Conservation (phyloP, 2,888 invertebrate genomes). For the Acrobasis repandana region DNA sequence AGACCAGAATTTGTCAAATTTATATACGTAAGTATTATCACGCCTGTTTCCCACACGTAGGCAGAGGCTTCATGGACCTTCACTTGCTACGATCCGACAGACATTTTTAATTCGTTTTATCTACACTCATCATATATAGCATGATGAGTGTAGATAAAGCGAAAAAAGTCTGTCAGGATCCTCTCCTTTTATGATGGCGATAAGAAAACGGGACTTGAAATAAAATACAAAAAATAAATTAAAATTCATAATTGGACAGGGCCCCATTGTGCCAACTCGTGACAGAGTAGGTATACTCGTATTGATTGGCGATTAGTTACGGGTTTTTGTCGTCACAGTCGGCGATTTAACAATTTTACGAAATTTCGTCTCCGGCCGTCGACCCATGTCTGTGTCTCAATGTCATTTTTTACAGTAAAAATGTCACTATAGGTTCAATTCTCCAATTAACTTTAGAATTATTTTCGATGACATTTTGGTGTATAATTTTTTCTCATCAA, state of each 20-base stretch:
- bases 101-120: too few relatives aligned
- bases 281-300: slow-evolving; percentile 31
- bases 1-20: too few relatives aligned
- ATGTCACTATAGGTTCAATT: background rate
- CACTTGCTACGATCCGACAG: too few relatives aligned
- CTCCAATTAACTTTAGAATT: background rate
- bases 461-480: background rate
- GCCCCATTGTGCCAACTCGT: slow-evolving; percentile 32
- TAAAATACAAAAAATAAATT: too few relatives aligned
- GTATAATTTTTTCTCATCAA: background rate
- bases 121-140: too few relatives aligned
- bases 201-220: too few relatives aligned
- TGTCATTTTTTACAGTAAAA: slow-evolving; percentile 13
- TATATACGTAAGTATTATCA: too few relatives aligned
- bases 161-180: too few relatives aligned
- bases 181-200: too few relatives aligned
- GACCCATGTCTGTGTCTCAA: slow-evolving; percentile 29
- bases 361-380: slow-evolving; percentile 31
- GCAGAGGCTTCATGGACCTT: too few relatives aligned
- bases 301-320: slow-evolving; percentile 38
- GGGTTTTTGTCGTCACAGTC: slow-evolving; percentile 38
- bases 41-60: too few relatives aligned
- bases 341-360: slow-evolving; percentile 32
- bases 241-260: background rate
- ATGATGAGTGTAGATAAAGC: too few relatives aligned